Evolutionary conservation across 2,113 vertebrate genomes (phyloP).

Genomic region (Amia ocellicauda): DNA sequence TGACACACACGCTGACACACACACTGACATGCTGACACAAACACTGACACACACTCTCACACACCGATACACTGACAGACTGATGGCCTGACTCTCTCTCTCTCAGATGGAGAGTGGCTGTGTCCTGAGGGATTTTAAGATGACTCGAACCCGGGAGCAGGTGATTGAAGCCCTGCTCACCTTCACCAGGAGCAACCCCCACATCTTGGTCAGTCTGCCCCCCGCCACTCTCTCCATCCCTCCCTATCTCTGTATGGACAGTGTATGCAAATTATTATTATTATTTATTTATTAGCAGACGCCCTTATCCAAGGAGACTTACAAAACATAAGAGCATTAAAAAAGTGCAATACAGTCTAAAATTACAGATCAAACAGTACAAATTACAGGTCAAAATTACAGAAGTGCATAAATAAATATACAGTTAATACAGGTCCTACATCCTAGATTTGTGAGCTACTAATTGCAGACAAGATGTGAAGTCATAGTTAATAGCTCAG

Average conservation of each 20-base stretch:
- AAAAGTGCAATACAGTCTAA: too few relatives aligned
- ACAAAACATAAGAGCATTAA: too few relatives aligned
- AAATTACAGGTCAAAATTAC: too few relatives aligned
- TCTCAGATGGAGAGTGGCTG: conserved; percentile 63
- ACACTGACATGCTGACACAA: neutral
- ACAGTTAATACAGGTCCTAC: too few relatives aligned
- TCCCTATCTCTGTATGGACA: neutral
- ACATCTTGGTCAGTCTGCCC: conserved; percentile 61
- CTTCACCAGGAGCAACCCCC: conserved; percentile 59
- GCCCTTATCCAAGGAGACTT: too few relatives aligned
- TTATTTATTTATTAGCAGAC: too few relatives aligned
- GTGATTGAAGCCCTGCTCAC: conserved; percentile 57
- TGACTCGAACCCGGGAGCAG: conserved; percentile 51
- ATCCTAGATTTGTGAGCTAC: too few relatives aligned
- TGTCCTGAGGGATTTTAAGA: conserved; percentile 65
- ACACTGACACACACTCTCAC: neutral
- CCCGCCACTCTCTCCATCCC: neutral
- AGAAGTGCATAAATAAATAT: too few relatives aligned
- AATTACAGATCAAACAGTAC: too few relatives aligned
- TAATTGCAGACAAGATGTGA: too few relatives aligned
- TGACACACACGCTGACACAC: neutral
- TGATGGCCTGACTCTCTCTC: neutral
- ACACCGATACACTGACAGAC: neutral
- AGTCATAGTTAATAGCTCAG: too few relatives aligned
- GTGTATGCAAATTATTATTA: too few relatives aligned